Base-by-base conservation (phyloP, 1,140 invertebrate genomes). In the Trachymyrmex cornetzi region DNA sequence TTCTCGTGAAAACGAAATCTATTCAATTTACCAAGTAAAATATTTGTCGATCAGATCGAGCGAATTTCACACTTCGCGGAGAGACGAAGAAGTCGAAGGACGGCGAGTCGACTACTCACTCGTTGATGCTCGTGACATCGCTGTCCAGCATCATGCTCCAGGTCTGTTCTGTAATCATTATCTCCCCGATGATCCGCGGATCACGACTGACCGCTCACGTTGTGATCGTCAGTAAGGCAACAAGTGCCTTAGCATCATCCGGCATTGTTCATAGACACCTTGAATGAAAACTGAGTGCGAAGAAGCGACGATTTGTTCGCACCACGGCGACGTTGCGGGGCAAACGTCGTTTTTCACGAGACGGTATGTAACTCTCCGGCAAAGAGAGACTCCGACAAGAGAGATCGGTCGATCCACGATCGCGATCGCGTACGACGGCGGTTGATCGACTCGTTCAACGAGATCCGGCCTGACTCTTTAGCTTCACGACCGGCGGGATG, bases 71-170 rank as follows among this genome's bases (percentile, higher is more conserved):
- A 59, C 24, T 66, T 22, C 16, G 24, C n/a, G 44, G 16, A 75
- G 59, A 67, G 7, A 59, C 22, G 27, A 50, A 30, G 24, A 22
- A 57, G 30, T 34, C 30, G 30, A 34, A 5, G 0, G 55, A 77
- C 9, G 24, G 69, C 5, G 22, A n/a, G 9, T 63, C 19, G 27
- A 19, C 22, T 67, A 95, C 94, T 93, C 91, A 95, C 94, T 95
- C 95, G 91, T 94, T 95, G 93, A 94, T 93, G 92, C 94, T 91
- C 89, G 94, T 91, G 88, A 94, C 93, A 92, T 95, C 95, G 90
- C 92, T 95, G 92, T 95, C 95, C 94, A 95, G 94, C 95, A 95
- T 95, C 95, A 95, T 95, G 93, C 92, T 95, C 95, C 95, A 95
- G 90, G 95, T 95, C 92, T 95, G 95, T 93, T 95, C 95, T 93